Base-by-base conservation (phyloP, 2,113 vertebrate species). In the Tor tambroides region DNA sequence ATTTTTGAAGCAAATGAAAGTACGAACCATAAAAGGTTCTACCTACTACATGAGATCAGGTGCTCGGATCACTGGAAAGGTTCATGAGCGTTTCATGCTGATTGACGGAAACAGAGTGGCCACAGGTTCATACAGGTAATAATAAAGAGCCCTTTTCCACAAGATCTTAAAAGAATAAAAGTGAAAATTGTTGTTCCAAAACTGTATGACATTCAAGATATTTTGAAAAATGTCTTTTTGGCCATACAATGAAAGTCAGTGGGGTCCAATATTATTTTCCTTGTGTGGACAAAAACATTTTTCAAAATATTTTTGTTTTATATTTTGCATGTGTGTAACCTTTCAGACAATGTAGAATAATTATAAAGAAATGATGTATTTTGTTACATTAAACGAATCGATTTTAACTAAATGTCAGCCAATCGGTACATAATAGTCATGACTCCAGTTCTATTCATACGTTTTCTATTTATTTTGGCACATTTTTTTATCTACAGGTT, bases 51-150 rank as follows among this genome's bases (percentile, higher is more conserved):
- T 95, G 85, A 95, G 98, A 86, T 97, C 97, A 19, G 98, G 98
- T 87, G 97, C 96, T 9, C 98, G 96, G 92, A 96, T 99, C 86
- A 94, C 97, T 0, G 98, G 98, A 71, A 96, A 97, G 77, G 97
- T 98, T 92, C 98, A 96, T 5, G 98, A 99, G 89, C 97, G 97
- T 87, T 99, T 99, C 93, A 97, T 98, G 93, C 91, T 99, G 89
- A 96, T 99, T 83, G 98, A 99, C 91, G 96, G 98, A 69, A 95
- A 97, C 90, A 95, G 95, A 90, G 98, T 97, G 86, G 96, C 96
- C 72, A 99, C 98, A 23, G 98, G 98, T 80, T 98, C 97, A 51
- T 99, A 99, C 95, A 98, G 98, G 98, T 96, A 94, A 92, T 96
- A 94, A 92, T 8, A 92, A 90, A 6, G 12, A 32, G 35, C 8